Evolutionary conservation across 2,888 invertebrate genomes (phyloP), one percentile per base, ranked within the genome.

Genomic region (Minunthozetes semirufus): DNA sequence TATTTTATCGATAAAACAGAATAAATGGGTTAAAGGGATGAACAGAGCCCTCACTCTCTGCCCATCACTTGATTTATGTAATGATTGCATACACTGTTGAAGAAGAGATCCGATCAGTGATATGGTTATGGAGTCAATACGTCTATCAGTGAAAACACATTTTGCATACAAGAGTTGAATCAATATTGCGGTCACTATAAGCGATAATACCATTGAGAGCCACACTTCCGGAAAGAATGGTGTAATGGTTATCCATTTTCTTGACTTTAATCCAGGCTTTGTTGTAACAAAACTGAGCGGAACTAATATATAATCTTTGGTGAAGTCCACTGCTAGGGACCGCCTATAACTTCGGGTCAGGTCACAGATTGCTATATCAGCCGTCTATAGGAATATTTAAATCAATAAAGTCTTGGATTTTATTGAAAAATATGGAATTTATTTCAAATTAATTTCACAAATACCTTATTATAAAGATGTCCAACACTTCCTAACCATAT

Each of bases 351-450:
- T 72, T 8, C 5, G 1, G 13, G 13, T 68, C n/a, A 72, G n/a
- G 17, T 72, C 72, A 61, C 72, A 72, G 3, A 72, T 48, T 15
- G 73, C 63, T 19, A 73, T 22, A 27, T 73, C 73, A 22, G 56
- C 73, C 9, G 22, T 73, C 73, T 73, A 50, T 50, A 33, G 5
- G n/a, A 6, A 42, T 42, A 9, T 42, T 11, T 9, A 42, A 42
- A 42, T 42, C 8, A 50, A 50, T 50, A 59, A 59, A 59, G 13
- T 19, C 6, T 6, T 22, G 8, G 11, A n/a, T 59, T 22, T 59
- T 59, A 25, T 2, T 59, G 15, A 59, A 22, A 59, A 17, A 6
- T 6, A 5, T 17, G 5, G 19, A 53, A 53, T 59, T n/a, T 25
- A 42, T 42, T 42, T 42, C 42, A 42, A 9, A 42, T 13, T 42